Base-by-base conservation (phyloP, 64 coral and sea anemone genomes). In the Acropora tenuis region DNA sequence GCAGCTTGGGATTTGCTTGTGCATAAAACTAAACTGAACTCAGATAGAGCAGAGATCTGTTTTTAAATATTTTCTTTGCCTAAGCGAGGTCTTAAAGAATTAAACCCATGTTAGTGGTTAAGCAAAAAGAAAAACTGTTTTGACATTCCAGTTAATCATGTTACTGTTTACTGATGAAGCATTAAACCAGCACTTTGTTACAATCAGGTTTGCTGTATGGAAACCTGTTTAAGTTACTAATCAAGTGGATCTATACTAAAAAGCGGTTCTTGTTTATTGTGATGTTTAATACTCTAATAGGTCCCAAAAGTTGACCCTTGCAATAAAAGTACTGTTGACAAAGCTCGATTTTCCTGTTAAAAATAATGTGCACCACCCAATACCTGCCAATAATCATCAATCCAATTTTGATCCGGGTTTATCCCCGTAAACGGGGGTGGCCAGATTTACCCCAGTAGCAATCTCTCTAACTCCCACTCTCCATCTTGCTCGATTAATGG, bases 1-100 rank as follows among this genome's bases (percentile, higher is more conserved):
- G 77, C 18, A 74, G 80, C 80, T 42, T 78, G 61, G 78, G 89
- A 57, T 78, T 89, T 89, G 84, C 60, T 43, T 48, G 65, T 74
- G 67, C 69, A 16, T 87, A 87, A 68, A 69, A 69, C 66, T 69
- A 69, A 69, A 69, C 66, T 69, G 66, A 69, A 69, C 18, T 16
- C 66, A 50, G 3, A 15, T 45, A 50, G 12, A 17, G 48, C 76
- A 47, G 76, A 47, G 42, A 47, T 78, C 48, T 50, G 42, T 78
- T 50, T 47, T 78, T 47, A 50, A 78, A 16, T 78, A 50, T 78
- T 78, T 78, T 78, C 48, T 45, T 78, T 78, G 66, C 8, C 11
- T 13, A 69, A 69, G 66, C 18, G 1, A 69, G 66, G 66, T 69
- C 66, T 69, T 69, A 69, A 69, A 69, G 66, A 69, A 69, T 69